phyloP scores from a whole-genome alignment of 1,140 invertebrate genomes.

The Arctopsyche grandis region DNA sequence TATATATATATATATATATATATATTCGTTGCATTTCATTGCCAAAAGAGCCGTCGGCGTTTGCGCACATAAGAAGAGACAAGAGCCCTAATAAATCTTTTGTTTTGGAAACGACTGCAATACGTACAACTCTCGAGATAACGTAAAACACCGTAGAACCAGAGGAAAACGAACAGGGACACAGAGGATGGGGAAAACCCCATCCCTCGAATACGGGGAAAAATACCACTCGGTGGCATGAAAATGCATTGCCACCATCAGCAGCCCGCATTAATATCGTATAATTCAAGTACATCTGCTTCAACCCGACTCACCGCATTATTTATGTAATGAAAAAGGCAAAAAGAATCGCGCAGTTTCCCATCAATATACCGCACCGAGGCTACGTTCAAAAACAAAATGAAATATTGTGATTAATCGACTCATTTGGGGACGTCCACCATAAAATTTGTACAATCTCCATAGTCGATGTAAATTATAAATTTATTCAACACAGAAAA shows the following conservation, averaged over 20 bases:
- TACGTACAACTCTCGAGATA: not conserved
- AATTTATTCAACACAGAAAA: too few relatives aligned
- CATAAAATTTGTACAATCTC: too few relatives aligned
- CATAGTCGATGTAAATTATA: too few relatives aligned
- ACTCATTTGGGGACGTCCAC: not conserved
- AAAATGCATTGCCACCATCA: conserved; percentile 9
- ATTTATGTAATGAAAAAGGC: conserved; percentile 5
- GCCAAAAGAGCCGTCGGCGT: too few relatives aligned
- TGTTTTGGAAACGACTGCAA: not conserved
- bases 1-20: too few relatives aligned
- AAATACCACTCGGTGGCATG: not conserved
- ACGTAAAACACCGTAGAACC: too few relatives aligned
- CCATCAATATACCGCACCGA: too few relatives aligned
- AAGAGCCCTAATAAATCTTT: not conserved
- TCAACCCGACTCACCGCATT: not conserved
- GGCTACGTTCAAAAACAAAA: not conserved
- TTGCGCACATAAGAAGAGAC: not conserved
- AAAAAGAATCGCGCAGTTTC: too few relatives aligned
- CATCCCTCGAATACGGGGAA: not conserved
- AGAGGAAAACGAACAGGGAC: too few relatives aligned
- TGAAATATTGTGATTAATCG: conserved; percentile 7
- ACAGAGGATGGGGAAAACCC: not conserved
- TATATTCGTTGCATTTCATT: not conserved
- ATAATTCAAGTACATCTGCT: conserved; percentile 1
- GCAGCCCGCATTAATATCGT: conserved; percentile 8